Conservation (phyloP, 2,113 vertebrate genomes). For the Dromaius novaehollandiae region DNA sequence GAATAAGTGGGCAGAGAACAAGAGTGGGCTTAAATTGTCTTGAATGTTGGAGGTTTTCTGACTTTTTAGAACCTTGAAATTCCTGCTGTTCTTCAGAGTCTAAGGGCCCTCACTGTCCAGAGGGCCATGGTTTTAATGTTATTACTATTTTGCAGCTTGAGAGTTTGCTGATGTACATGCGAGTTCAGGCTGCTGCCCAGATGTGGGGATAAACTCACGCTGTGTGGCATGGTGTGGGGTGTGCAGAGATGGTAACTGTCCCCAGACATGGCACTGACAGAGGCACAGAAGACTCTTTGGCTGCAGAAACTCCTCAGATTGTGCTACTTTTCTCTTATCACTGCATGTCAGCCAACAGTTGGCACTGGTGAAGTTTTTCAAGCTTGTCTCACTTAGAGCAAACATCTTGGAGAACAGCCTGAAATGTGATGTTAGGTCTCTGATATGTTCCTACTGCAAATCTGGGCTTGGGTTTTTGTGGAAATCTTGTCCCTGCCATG, state of each 20-base stretch:
- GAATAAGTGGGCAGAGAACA: background rate
- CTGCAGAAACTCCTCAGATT: background rate
- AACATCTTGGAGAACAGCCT: background rate
- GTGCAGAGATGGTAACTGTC: background rate
- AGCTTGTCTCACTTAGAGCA: background rate
- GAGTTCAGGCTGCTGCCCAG: background rate
- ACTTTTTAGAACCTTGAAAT: background rate
- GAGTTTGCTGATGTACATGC: accelerated
- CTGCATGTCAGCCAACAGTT: background rate
- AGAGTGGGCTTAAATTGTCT: background rate
- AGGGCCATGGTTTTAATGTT: background rate
- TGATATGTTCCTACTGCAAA: background rate
- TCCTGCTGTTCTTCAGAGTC: background rate
- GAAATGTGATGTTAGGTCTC: background rate
- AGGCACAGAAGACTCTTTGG: background rate
- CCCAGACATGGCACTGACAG: background rate
- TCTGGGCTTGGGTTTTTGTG: background rate
- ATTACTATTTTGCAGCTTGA: background rate
- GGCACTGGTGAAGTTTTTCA: background rate
- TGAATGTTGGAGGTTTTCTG: background rate
- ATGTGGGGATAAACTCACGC: background rate
- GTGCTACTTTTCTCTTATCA: background rate
- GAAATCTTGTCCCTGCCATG: background rate
- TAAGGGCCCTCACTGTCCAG: background rate
- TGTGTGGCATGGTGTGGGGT: background rate